A percentile compares a stretch with the other conserved stretches of the same genome.
These are phyloP conservation scores for Mormyrus proboscirostris DNA, from an alignment of 2,797 vertebrate genomes.

Conservation along the genomic window DNA sequence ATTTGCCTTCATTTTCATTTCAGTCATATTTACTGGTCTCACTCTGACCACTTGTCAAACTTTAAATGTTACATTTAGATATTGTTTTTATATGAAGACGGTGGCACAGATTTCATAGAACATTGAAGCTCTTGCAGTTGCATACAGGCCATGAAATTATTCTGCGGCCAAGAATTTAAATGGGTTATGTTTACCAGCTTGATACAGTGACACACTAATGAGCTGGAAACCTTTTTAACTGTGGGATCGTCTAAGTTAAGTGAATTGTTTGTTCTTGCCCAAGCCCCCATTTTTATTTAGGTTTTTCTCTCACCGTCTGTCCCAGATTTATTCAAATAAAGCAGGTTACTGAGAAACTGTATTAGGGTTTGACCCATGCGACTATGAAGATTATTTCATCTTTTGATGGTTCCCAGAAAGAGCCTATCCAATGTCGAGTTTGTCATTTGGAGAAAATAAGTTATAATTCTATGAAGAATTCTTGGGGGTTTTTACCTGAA, in stretches of 20 bases:
- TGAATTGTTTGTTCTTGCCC: slow-evolving; percentile 23
- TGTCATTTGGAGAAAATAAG: background rate
- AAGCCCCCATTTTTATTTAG: background rate
- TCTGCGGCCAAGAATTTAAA: background rate
- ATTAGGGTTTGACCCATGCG: background rate
- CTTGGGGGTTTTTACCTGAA: background rate
- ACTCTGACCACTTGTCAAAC: background rate
- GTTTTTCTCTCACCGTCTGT: background rate
- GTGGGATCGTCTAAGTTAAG: background rate
- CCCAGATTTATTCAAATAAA: slow-evolving; percentile 12
- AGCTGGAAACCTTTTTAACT: slow-evolving; percentile 16
- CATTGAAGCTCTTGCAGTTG: background rate
- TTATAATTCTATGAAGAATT: background rate
- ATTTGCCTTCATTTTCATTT: background rate
- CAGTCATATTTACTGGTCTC: background rate
- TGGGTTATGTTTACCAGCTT: slow-evolving; percentile 16
- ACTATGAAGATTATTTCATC: background rate
- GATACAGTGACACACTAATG: slow-evolving; percentile 17
- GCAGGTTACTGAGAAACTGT: background rate
- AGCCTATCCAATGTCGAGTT: background rate
- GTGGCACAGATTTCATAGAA: background rate
- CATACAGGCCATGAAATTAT: background rate
- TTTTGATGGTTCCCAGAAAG: background rate
- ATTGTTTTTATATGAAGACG: background rate
- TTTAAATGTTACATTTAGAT: background rate